Conservation (phyloP, 2,888 invertebrate genomes). For the Nomada hirtipes region DNA sequence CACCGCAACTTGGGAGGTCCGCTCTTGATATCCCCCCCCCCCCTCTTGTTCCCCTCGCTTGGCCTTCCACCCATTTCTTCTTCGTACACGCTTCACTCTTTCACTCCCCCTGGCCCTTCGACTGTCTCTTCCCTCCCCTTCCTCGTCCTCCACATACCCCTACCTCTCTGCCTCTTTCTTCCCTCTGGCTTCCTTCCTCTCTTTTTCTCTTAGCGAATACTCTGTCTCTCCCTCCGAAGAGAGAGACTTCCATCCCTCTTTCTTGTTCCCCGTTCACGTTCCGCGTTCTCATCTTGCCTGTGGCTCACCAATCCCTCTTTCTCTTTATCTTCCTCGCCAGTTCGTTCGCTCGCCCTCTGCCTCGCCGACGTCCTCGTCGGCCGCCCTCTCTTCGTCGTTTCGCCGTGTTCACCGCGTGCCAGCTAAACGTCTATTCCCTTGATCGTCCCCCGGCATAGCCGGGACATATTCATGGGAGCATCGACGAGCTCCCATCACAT, state of each 20-base stretch:
- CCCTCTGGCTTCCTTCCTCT: slow-evolving; percentile 54
- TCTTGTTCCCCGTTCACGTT: slow-evolving; percentile 49
- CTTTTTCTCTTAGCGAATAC: slow-evolving; percentile 31
- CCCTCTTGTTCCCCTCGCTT: slow-evolving; percentile 67
- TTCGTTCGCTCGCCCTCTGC: slow-evolving; percentile 47
- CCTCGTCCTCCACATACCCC: slow-evolving; percentile 64
- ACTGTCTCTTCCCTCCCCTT: slow-evolving; percentile 54
- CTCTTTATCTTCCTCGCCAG: slow-evolving; percentile 38
- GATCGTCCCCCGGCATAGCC: slow-evolving; percentile 61
- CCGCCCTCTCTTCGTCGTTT: slow-evolving; percentile 18
- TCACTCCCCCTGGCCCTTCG: slow-evolving; percentile 53
- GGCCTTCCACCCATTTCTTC: slow-evolving; percentile 79
- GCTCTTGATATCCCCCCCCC: slow-evolving; percentile 83
- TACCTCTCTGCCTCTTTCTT: slow-evolving; percentile 56
- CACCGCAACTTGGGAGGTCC: slow-evolving; percentile 84
- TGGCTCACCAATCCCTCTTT: slow-evolving; percentile 45
- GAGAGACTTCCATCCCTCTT: slow-evolving; percentile 25
- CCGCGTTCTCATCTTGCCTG: slow-evolving; percentile 25
- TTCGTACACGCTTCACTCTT: slow-evolving; percentile 77
- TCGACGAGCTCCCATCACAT: slow-evolving; percentile 76
- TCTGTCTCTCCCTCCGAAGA: slow-evolving; percentile 52
- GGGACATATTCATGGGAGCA: slow-evolving; percentile 75
- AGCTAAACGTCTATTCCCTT: slow-evolving; percentile 76
- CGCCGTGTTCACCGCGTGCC: slow-evolving; percentile 59
- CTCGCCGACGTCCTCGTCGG: neutral